Evolutionary conservation across 2,797 vertebrate genomes (phyloP), one percentile per base, ranked within the genome.

Genomic region (Pampus argenteus): DNA sequence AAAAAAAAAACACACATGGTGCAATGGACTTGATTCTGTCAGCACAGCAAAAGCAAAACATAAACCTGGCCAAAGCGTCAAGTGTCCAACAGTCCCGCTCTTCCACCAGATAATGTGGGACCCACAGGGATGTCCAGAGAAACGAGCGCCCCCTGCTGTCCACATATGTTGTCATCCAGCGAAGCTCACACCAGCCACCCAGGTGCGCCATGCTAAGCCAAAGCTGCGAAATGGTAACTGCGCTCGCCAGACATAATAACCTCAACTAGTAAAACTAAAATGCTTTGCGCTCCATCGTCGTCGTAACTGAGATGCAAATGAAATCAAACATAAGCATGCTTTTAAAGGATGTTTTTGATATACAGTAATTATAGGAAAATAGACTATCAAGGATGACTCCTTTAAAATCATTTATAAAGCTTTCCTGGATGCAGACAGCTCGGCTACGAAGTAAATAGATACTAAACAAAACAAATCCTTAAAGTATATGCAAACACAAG

Each of bases 401-500:
- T 92, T 91, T 89, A 88, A 94, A 93, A 93, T 93, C 88, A 92
- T 91, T 89, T 91, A 89, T 90, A 93, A 94, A 94, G 93, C 92
- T 93, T 93, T 93, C 91, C 90, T 85, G 93, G 92, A 93, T 95
- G 94, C 93, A 95, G 92, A 92, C 89, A 89, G 92, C 92, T 93
- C 62, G 79, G 91, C 93, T 95, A 94, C 90, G 80, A 94, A 94
- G 93, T 92, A 94, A 95, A 95, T 92, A 94, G 90, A 92, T 91
- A 93, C 91, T 91, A 92, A 94, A 92, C 88, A 88, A 93, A 94
- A 92, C 90, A 92, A 93, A 93, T 91, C 86, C 88, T 93, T 93
- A 93, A 95, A 94, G 88, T 93, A 94, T 94, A 95, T 93, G 93
- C 93, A 94, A 95, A 95, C 93, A 95, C 94, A 95, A 95, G 93